A percentile compares a stretch with the other conserved stretches of the same genome.
Conservation (phyloP, 2,113 vertebrate genomes). For the Madoqua kirkii region DNA sequence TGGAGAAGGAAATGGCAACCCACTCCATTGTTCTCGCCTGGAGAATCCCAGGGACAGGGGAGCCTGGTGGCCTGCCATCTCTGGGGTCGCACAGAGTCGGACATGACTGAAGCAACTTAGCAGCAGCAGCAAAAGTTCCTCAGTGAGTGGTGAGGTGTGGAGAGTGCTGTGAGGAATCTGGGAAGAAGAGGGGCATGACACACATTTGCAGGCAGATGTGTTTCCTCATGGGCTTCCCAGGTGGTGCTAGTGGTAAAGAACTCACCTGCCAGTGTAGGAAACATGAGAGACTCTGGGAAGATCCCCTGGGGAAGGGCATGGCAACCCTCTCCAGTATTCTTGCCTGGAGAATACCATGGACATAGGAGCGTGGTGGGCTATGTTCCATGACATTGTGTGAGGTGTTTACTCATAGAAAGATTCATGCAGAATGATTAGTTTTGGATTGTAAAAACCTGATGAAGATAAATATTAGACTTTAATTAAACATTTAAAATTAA, state of each 20-base stretch:
- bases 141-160: no score
- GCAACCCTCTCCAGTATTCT: background rate
- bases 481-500: background rate
- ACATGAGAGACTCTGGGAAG: background rate
- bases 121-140: no score
- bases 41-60: no score
- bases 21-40: no score
- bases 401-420: background rate
- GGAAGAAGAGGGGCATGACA: rapidly evolving
- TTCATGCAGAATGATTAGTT: background rate
- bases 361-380: background rate
- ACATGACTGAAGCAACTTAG: rapidly evolving
- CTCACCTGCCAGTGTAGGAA: background rate
- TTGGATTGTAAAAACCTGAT: background rate
- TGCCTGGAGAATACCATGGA: background rate
- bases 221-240: background rate
- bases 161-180: background rate
- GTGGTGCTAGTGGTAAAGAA: background rate
- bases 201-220: background rate
- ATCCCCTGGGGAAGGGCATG: background rate
- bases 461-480: background rate
- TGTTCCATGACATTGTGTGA: background rate
- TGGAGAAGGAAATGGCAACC: no score
- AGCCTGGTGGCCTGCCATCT: background rate
- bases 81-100: no score